Base-by-base conservation (phyloP, 2,797 vertebrate genomes). In the Myotis daubentonii region DNA sequence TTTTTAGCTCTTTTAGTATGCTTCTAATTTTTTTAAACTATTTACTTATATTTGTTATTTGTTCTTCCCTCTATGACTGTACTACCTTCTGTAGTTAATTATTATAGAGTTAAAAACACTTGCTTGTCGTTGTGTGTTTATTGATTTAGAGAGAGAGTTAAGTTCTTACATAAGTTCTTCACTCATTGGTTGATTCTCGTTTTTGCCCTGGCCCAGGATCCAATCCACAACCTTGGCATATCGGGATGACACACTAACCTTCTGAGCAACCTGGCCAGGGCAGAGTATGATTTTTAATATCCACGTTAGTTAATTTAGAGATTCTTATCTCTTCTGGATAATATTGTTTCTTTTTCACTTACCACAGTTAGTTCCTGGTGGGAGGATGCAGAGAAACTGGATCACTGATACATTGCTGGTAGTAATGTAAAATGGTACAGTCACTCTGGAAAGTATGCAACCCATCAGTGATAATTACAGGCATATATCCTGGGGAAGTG, bases 21-120 rank as follows among this genome's bases (percentile, higher is more conserved):
- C 44, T 93, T 89, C 87, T 36, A 65, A 89, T 74, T 60, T 62
- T 68, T 60, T 62, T 62, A 80, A 85, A 57, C 30, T 92, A 7
- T 49, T 89, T 62, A 68, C 23, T 86, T 86, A 49, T 75, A 71
- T 88, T 91, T 93, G 44, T 84, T 87, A 62, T 85, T 72, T 92
- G n/a, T 65, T 89, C 47, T 28, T 79, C 20, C 11, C 76, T 28
- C 23, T 86, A 3, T 91, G 70, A 44, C 79, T 91, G 36, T 82
- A 10, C 20, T 71, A 16, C n/a, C 22, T 74, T 92, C 72, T 93
- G 17, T 75, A 75, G 47, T 87, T 78, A 87, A 71, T 60, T 88
- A n/a, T n/a, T 83, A 75, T n/a, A 76, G 28, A 89, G 33, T 74
- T 89, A 60, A 87, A 80, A 74, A 49, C 84, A 84, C 41, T 71